Percentiles rank a stretch among this genome's conserved stretches.
Evolutionary conservation across 2,113 vertebrate species (phyloP).

Genomic region (Indicator maculatus): DNA sequence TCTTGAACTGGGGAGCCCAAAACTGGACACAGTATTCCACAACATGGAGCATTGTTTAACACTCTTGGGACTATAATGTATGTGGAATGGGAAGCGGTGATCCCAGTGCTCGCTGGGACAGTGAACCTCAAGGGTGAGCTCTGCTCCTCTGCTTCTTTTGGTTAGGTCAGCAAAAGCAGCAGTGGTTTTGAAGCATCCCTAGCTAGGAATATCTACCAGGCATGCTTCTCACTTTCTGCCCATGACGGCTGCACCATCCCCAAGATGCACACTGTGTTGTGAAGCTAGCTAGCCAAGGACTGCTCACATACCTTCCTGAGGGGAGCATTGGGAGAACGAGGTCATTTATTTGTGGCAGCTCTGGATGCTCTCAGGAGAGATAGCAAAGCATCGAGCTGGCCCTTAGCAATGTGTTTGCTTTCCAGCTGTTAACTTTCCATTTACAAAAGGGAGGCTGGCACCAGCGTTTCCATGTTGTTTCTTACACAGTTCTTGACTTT

Average conservation of each 20-base stretch:
- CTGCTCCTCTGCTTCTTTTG: background rate
- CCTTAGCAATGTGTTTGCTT: background rate
- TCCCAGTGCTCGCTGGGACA: fast-evolving
- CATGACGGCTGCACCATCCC: background rate
- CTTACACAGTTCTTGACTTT: background rate
- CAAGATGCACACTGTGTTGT: fast-evolving
- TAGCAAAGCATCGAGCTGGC: fast-evolving
- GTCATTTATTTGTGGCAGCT: background rate
- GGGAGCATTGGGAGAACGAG: background rate
- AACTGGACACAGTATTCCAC: too few species aligned
- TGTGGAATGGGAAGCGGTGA: fast-evolving
- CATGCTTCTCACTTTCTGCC: background rate
- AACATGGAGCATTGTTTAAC: background rate
- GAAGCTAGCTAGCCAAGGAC: background rate
- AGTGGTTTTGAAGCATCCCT: background rate
- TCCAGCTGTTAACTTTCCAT: background rate
- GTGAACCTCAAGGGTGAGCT: fast-evolving
- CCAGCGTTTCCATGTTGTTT: background rate
- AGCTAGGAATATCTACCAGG: background rate
- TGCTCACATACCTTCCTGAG: background rate
- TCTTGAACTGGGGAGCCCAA: too few species aligned
- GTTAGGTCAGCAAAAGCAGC: background rate
- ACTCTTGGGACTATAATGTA: background rate
- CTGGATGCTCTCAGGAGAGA: background rate
- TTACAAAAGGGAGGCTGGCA: background rate